Evolutionary conservation across 2,113 vertebrate species (phyloP).

Genomic region (Oncorhynchus masou): DNA sequence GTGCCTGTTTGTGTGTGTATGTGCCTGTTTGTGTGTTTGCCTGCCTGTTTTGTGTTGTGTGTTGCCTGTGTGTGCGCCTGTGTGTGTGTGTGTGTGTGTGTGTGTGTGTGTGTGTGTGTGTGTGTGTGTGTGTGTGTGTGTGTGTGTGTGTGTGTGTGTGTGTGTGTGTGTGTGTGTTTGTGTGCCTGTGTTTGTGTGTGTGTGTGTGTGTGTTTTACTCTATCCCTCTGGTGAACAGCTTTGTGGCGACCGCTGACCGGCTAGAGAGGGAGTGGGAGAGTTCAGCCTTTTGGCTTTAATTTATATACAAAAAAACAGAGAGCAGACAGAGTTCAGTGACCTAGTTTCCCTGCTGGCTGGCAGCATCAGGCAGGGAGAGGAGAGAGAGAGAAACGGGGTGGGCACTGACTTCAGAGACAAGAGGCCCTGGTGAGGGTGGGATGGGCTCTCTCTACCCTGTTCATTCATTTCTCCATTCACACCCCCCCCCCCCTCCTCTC

Average conservation of each 20-base stretch:
- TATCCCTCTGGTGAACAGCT: constrained; percentile 29
- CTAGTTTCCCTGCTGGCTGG: constrained; percentile 55
- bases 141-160: background rate
- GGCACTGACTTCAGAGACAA: constrained; percentile 53
- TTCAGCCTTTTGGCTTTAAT: constrained; percentile 54
- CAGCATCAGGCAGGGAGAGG: constrained; percentile 39
- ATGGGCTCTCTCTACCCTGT: constrained; percentile 44
- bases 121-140: background rate
- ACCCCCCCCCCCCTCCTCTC: constrained; percentile 13
- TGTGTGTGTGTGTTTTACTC: too few species aligned
- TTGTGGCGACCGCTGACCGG: constrained; percentile 18
- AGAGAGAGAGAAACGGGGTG: constrained; percentile 1
- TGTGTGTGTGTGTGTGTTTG: background rate
- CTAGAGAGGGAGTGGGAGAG: constrained; percentile 22
- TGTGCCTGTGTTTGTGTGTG: too few species aligned
- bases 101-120: too few species aligned
- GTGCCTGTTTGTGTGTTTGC: background rate
- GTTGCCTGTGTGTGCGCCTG: background rate
- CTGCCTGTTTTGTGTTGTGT: too few species aligned
- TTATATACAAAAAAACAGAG: constrained; percentile 38
- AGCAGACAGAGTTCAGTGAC: constrained; percentile 65
- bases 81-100: too few species aligned
- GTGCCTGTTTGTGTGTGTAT: background rate
- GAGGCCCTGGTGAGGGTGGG: constrained; percentile 39
- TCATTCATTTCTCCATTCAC: constrained; percentile 44